These are phyloP conservation scores for Cephus sareptanus DNA, from an alignment of 2,888 invertebrate genomes.

Conservation along the genomic window DNA sequence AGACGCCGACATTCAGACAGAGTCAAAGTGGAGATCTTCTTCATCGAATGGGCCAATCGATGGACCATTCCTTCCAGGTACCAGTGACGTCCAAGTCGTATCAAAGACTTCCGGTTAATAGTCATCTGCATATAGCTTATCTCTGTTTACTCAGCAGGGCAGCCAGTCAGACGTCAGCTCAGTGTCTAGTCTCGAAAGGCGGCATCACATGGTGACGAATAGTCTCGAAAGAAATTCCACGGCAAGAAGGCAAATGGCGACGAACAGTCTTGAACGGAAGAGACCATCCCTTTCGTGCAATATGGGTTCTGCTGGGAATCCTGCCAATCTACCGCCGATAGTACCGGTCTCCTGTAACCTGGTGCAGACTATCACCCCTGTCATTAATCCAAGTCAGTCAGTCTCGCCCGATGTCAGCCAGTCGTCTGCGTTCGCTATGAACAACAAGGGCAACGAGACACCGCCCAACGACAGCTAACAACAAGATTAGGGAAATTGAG, in stretches of 20 bases:
- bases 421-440: slow-evolving; percentile 40
- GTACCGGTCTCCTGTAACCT: slow-evolving; percentile 59
- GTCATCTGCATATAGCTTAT: background rate
- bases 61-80: slow-evolving; percentile 58
- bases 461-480: slow-evolving; percentile 61
- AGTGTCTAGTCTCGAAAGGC: slow-evolving; percentile 56
- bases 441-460: slow-evolving; percentile 51
- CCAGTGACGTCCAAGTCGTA: background rate
- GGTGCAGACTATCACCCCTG: slow-evolving; percentile 57
- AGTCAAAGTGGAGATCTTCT: slow-evolving; percentile 62
- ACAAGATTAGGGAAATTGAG: slow-evolving; percentile 27
- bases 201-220: slow-evolving; percentile 61
- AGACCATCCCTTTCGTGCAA: slow-evolving; percentile 54
- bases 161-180: slow-evolving; percentile 51
- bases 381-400: slow-evolving; percentile 57
- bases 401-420: slow-evolving; percentile 48
- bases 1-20: slow-evolving; percentile 54
- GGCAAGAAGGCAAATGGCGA: slow-evolving; percentile 56
- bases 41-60: slow-evolving; percentile 60
- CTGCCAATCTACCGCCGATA: slow-evolving; percentile 60
- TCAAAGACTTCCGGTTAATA: background rate
- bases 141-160: slow-evolving; percentile 31
- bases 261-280: slow-evolving; percentile 61
- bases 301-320: slow-evolving; percentile 42
- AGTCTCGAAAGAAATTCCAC: slow-evolving; percentile 63